A percentile compares a stretch with the other conserved stretches of the same genome.
Evolutionary conservation across 1,140 invertebrate genomes (phyloP).

Genomic region (Micrasema longulum): DNA sequence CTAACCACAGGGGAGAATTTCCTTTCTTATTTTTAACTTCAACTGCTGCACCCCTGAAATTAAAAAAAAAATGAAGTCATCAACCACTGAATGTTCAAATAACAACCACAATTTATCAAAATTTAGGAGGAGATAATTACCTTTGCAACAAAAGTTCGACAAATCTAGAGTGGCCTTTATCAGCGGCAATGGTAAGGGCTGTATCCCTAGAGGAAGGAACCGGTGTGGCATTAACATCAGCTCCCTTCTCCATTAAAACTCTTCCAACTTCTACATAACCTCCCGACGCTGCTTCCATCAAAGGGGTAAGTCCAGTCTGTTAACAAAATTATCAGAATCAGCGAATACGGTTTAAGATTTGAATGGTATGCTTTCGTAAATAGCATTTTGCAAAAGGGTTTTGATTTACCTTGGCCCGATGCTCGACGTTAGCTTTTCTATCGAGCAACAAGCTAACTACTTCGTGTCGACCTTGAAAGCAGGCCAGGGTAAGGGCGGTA

Average conservation of each 20-base stretch:
- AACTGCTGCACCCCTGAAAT: conserved; percentile 80
- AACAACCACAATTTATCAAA: no score
- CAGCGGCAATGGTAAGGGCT: conserved; percentile 97
- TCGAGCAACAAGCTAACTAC: conserved; percentile 96
- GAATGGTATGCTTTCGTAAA: no score
- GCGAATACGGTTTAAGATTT: no score
- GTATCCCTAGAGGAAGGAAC: conserved; percentile 98
- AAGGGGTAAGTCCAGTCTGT: conserved; percentile 94
- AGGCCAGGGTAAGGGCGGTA: conserved; percentile 97
- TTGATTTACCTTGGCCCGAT: conserved; percentile 88
- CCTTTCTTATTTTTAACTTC: conserved; percentile 99
- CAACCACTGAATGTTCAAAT: no score
- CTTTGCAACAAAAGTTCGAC: conserved; percentile 84
- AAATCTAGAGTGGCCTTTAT: conserved; percentile 98
- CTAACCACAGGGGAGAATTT: conserved; percentile 97
- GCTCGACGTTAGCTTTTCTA: conserved; percentile 98
- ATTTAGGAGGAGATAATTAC: conserved; percentile 50
- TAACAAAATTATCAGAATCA: conserved; percentile 29
- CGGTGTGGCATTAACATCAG: conserved; percentile 98
- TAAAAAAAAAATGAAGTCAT: no score
- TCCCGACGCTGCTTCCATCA: conserved; percentile 99
- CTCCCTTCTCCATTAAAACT: conserved; percentile 94
- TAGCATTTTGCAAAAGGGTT: background rate
- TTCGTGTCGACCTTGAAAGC: conserved; percentile 98
- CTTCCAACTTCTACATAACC: conserved; percentile 98